Evolutionary conservation across 2,113 vertebrate genomes (phyloP), one percentile per base, ranked within the genome.

Genomic region (Grantiella picta): DNA sequence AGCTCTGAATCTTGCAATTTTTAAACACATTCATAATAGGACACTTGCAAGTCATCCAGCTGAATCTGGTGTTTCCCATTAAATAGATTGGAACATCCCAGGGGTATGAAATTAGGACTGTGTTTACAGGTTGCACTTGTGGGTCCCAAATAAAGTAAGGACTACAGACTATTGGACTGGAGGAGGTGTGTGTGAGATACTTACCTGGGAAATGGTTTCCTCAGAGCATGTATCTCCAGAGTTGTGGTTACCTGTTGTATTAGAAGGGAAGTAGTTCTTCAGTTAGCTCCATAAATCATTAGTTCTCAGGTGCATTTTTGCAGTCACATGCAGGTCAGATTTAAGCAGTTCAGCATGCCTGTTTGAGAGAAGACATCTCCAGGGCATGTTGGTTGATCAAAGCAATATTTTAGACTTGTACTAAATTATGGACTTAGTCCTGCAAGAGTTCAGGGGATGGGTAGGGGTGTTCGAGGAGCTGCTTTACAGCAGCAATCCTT

Each of bases 311-410:
- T 91, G 66, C 29, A 35, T 82, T 90, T 97, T 71, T 96, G 72
- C 61, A 90, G 92, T 86, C 89, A 52, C 11, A 5, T n/a, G 77
- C 10, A 12, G 82, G 84, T 93, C 76, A 89, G 44, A 31, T 83
- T 94, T 95, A 90, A 94, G 78, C 49, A 85, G 54, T 77, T 90
- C 76, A 93, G 29, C 50, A 8, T 50, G 38, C 53, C 33, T 77
- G 3, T 94, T 80, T 90, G 40, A 86, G 72, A 80, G 78, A 70
- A 82, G 79, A 71, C 0, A 1, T 93, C 85, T 90, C 70, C 65
- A 47, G 90, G 91, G 91, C 63, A 90, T 21, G 25, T 59, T 82
- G 61, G 28, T 56, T 92, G 78, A 91, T 95, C 79, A 95, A 92
- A 84, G 93, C 0, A 36, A 2, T 92, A 63, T 83, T 83, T 94